These are phyloP conservation scores for Chondrilla cf. caribensis DNA, from an alignment of 37 sponge, comb jelly and placozoan genomes.

Conservation along the genomic window DNA sequence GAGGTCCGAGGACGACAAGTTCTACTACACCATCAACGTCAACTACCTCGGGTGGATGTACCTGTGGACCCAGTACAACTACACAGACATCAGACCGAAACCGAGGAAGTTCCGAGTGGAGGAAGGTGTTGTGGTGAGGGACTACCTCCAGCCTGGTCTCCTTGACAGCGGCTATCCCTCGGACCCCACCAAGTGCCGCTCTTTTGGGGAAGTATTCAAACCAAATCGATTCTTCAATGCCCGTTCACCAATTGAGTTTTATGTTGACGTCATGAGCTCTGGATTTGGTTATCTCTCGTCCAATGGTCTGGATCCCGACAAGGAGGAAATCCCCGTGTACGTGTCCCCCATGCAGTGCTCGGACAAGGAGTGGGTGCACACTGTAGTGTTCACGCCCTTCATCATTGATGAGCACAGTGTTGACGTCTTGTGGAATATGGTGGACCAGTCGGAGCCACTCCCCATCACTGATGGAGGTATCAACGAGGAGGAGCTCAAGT, in stretches of 20 bases:
- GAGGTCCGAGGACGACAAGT: neutral
- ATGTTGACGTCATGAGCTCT: constrained; percentile 39
- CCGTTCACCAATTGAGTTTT: constrained; percentile 34
- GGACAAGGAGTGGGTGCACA: constrained; percentile 30
- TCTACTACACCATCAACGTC: neutral
- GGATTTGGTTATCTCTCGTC: constrained; percentile 36
- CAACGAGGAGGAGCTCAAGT: neutral
- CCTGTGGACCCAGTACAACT: constrained; percentile 24
- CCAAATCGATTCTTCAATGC: constrained; percentile 10
- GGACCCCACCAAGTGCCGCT: neutral
- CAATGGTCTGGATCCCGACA: constrained; percentile 21
- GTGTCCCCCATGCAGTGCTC: constrained; percentile 36
- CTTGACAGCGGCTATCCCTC: neutral
- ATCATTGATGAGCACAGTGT: constrained; percentile 49
- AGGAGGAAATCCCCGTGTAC: constrained; percentile 21
- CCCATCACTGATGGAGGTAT: neutral
- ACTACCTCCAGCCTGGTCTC: neutral
- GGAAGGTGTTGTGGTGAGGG: neutral
- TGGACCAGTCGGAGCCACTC: neutral
- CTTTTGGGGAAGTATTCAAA: constrained; percentile 24
- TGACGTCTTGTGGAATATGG: constrained; percentile 24
- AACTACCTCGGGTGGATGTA: constrained; percentile 6
- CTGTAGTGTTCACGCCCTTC: constrained; percentile 54
- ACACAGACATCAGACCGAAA: constrained; percentile 3
- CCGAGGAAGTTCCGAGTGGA: constrained; percentile 8